Base-by-base conservation (phyloP, 2,888 invertebrate genomes). In the Tetranychus piercei region DNA sequence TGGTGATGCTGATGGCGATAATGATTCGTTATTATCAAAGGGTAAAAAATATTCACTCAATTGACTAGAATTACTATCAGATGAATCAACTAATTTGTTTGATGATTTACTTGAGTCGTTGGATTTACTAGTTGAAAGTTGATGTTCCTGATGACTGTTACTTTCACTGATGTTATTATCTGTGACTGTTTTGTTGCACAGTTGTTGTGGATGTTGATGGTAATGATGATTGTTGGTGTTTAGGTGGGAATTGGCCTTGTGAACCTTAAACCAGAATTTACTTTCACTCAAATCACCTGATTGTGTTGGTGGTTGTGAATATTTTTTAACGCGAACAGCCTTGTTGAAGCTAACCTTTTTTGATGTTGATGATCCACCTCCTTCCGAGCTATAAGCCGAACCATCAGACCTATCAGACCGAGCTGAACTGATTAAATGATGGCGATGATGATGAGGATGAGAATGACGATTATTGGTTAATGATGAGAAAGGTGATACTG, bases 311-410 rank as follows among this genome's bases (percentile, higher is more conserved):
- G 73, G 73, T 34, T n/a, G 11, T 65, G 77, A 75, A 64, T 77
- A 78, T 71, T 78, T 78, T 55, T 78, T 78, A 34, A 78, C 77
- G 11, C 77, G 74, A 11, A 78, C 78, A 6, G 78, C 77, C 43
- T 76, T 74, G 75, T 77, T 78, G 74, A 78, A 78, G 74, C 77
- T 77, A 69, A 78, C 78, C 72, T 78, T 78, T 74, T 78, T 78
- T 23, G 73, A 55, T 71, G 69, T 20, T 69, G 69, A 20, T 55
- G 55, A 55, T 55, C 55, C 55, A 67, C 71, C 71, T 11, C 71
- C 71, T n/a, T 71, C 71, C n/a, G 71, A 71, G n/a, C 15, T 34
- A 71, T 34, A 67, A 22, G 6, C 15, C 6, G 67, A 67, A 67
- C 67, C n/a, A 34, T 69, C 69, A 69, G 69, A 69, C n/a, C 34